Base-by-base conservation (phyloP, 2,797 vertebrate genomes). In the Nothura maculosa region DNA sequence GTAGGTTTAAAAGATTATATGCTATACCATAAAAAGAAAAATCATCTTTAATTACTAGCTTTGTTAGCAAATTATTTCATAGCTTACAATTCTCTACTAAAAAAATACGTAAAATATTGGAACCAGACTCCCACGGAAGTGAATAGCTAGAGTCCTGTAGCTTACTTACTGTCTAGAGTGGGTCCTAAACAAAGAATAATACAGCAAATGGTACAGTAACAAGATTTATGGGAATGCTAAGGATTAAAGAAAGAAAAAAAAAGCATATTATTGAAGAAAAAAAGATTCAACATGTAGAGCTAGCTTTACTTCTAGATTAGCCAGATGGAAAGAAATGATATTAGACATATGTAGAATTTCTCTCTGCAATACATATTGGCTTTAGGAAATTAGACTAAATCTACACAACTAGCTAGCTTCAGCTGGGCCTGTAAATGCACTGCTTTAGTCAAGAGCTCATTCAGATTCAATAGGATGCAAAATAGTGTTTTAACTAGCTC, bases 351-450 rank as follows among this genome's bases (percentile, higher is more conserved):
- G 73, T 9, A 75, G 55, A 83, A 83, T 81, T 87, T 43, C 54
- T 58, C 83, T 47, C 54, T 48, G 7, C 7, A 28, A 30, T 43
- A 18, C 25, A 25, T 36, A 81, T 66, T 20, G 62, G 68, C 32
- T 60, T 76, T 5, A 28, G 76, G 12, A 68, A 82, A 94, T 78
- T n/a, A 68, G 50, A 72, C 68, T 58, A 55, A 92, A 87, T 73
- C 79, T 69, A 30, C 52, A 47, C 0, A 0, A 84, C 32, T 3
- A 85, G 81, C 38, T 36, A 36, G 58, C 87, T 50, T 47, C 18
- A 70, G 62, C 50, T 5, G 15, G 70, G 78, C 45, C 73, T 55
- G 42, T 69, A 70, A 86, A 86, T 27, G 36, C 64, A 64, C 19
- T 66, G 54, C 64, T 88, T 84, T 66, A 60, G 45, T 52, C 87